Evolutionary conservation across 2,888 invertebrate species (phyloP).

Genomic region (Willowsia nigromaculata): DNA sequence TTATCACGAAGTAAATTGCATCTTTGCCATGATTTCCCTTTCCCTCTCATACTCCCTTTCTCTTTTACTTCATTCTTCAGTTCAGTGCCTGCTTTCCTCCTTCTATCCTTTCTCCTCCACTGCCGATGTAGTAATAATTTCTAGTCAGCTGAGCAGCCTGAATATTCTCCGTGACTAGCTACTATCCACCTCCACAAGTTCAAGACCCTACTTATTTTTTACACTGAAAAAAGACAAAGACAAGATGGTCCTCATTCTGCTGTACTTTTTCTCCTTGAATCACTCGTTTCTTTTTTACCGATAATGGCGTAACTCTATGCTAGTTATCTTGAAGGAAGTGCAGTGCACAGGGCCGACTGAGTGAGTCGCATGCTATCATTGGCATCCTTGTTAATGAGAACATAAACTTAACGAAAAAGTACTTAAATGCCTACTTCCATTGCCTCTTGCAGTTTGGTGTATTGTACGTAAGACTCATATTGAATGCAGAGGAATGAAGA

Average conservation of each 20-base stretch:
- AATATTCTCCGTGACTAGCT: neutral
- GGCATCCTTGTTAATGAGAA: constrained; percentile 20
- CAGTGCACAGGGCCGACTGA: constrained; percentile 19
- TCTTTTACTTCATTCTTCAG: neutral
- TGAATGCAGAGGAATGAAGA: constrained; percentile 46
- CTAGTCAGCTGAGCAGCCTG: constrained; percentile 43
- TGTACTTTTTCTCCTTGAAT: neutral
- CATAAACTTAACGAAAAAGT: neutral
- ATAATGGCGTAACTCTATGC: no score
- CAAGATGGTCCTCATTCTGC: constrained; percentile 4
- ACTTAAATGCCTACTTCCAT: no score
- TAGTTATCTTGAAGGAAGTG: neutral
- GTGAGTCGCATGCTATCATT: neutral
- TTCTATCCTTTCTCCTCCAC: constrained; percentile 33
- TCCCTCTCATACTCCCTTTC: neutral
- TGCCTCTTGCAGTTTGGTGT: no score
- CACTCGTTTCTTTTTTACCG: no score
- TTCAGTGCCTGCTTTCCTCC: neutral
- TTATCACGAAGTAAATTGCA: constrained; percentile 73
- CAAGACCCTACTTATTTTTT: constrained; percentile 45
- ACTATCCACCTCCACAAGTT: constrained; percentile 49
- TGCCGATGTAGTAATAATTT: constrained; percentile 46
- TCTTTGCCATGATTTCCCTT: constrained; percentile 52
- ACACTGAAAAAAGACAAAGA: neutral
- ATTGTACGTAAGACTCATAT: no score